Conservation (phyloP, 2,113 vertebrate genomes). For the Callocephalon fimbriatum region DNA sequence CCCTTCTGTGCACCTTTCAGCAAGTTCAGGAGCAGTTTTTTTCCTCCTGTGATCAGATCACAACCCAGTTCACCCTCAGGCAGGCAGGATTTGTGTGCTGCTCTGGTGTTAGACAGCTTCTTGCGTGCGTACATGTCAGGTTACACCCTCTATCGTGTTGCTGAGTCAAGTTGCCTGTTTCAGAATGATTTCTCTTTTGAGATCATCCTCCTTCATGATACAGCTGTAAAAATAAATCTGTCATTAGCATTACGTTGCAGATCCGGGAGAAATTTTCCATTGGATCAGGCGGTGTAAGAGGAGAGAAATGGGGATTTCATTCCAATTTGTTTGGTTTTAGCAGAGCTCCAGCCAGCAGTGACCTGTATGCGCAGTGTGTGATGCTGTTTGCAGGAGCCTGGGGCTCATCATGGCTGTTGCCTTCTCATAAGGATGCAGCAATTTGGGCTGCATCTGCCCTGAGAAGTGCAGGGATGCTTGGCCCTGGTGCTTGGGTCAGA, state of each 20-base stretch:
- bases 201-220: background rate
- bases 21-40: background rate
- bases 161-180: constrained; percentile 7
- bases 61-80: background rate
- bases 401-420: background rate
- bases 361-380: background rate
- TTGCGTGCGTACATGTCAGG: rapidly evolving
- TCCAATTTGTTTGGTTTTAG: background rate
- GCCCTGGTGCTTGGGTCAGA: background rate
- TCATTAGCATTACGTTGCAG: background rate
- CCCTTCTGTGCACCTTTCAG: background rate
- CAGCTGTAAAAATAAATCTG: constrained; percentile 33
- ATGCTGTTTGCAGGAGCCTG: background rate
- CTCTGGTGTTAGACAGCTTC: background rate
- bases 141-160: background rate
- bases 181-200: background rate
- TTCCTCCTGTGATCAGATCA: background rate
- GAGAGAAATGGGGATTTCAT: background rate
- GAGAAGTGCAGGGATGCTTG: background rate
- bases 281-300: background rate
- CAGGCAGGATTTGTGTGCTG: background rate
- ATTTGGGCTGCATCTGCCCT: background rate
- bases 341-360: background rate
- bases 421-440: background rate
- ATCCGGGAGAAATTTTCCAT: constrained; percentile 8